A percentile compares a stretch with the other conserved stretches of the same genome.
Evolutionary conservation across 2,888 invertebrate species (phyloP).

Genomic region (Orthonevra nobilis): DNA sequence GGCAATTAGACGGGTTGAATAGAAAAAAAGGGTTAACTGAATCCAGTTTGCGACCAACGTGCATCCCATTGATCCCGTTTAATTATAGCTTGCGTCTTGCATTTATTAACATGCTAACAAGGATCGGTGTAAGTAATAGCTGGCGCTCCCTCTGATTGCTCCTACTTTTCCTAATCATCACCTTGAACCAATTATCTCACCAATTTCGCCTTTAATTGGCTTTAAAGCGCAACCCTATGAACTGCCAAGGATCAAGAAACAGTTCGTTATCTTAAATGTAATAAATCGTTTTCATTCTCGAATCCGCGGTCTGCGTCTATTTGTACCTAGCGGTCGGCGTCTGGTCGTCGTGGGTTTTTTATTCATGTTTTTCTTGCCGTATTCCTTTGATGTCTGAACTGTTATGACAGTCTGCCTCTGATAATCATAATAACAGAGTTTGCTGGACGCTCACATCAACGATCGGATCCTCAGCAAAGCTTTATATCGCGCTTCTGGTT

Average conservation of each 20-base stretch:
- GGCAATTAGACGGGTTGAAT: constrained; percentile 16
- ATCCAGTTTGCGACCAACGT: neutral
- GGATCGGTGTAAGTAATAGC: constrained; percentile 35
- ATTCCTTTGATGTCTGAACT: neutral
- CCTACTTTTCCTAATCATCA: constrained; percentile 56
- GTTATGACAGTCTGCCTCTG: constrained; percentile 7
- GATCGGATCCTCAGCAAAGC: constrained; percentile 25
- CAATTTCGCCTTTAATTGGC: constrained; percentile 58
- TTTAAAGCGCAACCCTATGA: constrained; percentile 24
- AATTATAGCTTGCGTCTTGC: constrained; percentile 58
- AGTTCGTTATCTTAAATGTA: constrained; percentile 43
- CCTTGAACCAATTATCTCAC: constrained; percentile 61
- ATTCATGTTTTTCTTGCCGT: neutral
- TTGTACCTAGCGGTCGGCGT: constrained; percentile 41
- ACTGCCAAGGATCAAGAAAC: constrained; percentile 5
- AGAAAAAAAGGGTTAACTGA: constrained; percentile 22
- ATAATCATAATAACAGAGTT: neutral
- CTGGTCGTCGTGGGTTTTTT: neutral
- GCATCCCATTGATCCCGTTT: constrained; percentile 10
- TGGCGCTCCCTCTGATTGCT: constrained; percentile 45
- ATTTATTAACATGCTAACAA: constrained; percentile 68
- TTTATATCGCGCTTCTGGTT: constrained; percentile 34
- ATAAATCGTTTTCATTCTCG: constrained; percentile 46
- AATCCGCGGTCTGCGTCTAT: constrained; percentile 21
- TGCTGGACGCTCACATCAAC: constrained; percentile 2